Percentiles rank a stretch among this genome's conserved stretches.
phyloP scores from a whole-genome alignment of 2,797 vertebrate species.

The Petrocephalus sullivani region DNA sequence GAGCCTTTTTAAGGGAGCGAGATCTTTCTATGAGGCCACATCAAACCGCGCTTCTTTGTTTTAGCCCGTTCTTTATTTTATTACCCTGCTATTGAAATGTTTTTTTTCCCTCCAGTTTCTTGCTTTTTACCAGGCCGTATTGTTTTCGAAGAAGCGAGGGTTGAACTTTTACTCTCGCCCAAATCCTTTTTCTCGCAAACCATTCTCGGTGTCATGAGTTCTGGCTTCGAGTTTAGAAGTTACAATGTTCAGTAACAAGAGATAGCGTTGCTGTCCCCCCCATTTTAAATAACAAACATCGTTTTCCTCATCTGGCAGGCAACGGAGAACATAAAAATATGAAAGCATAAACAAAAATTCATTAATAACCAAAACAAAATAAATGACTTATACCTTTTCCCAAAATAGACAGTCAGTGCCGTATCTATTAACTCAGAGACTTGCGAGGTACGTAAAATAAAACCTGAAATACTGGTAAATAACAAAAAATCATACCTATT shows the following conservation, averaged over 20 bases:
- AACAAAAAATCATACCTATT: conserved; percentile 57
- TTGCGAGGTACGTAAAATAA: background rate
- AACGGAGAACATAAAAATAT: background rate
- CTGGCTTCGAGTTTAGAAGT: background rate
- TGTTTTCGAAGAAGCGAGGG: background rate
- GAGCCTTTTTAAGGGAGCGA: conserved; percentile 73
- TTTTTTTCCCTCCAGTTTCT: background rate
- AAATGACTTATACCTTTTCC: background rate
- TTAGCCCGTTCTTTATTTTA: background rate
- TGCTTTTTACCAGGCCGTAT: background rate
- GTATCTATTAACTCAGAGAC: background rate
- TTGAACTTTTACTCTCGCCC: background rate
- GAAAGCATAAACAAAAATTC: background rate
- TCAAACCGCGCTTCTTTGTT: background rate
- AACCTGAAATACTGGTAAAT: conserved; percentile 29
- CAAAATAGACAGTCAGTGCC: background rate
- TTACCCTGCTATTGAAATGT: background rate
- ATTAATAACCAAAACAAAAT: background rate
- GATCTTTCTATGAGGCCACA: background rate
- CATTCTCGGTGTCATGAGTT: background rate
- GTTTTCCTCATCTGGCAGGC: background rate
- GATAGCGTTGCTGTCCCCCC: background rate
- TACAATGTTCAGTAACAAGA: background rate
- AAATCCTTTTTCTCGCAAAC: background rate
- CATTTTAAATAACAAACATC: background rate